Evolutionary conservation across 2,888 invertebrate genomes (phyloP).

Genomic region (Nephrotoma flavescens): DNA sequence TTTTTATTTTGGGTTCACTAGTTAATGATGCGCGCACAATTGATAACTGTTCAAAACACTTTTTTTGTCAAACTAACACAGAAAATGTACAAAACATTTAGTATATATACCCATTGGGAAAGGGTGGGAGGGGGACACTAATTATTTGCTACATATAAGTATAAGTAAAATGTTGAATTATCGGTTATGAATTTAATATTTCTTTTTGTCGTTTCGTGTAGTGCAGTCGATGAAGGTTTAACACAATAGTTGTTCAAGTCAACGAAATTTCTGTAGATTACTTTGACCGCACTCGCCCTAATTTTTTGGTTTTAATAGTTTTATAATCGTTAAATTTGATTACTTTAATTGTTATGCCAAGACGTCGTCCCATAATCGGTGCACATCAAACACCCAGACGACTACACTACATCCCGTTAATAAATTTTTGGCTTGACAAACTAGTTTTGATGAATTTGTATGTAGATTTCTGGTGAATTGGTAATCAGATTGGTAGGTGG

Average conservation of each 20-base stretch:
- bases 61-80: not conserved
- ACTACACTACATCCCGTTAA: not conserved
- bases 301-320: not conserved
- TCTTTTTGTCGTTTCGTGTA: not conserved
- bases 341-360: not conserved
- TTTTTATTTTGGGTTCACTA: not conserved
- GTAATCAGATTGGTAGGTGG: not conserved
- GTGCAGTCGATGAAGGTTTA: not conserved
- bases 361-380: not conserved
- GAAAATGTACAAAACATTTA: not conserved
- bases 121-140: not conserved
- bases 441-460: not conserved
- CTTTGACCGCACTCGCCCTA: no score
- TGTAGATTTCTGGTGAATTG: not conserved
- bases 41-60: not conserved
- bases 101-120: not conserved
- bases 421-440: not conserved
- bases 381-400: not conserved
- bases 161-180: not conserved
- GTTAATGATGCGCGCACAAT: not conserved
- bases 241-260: not conserved
- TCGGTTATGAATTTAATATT: not conserved
- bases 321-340: not conserved
- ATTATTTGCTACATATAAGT: not conserved
- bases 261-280: no score